These are phyloP conservation scores for Neoaliturus tenellus DNA, from an alignment of 2,888 invertebrate species.

Conservation along the genomic window DNA sequence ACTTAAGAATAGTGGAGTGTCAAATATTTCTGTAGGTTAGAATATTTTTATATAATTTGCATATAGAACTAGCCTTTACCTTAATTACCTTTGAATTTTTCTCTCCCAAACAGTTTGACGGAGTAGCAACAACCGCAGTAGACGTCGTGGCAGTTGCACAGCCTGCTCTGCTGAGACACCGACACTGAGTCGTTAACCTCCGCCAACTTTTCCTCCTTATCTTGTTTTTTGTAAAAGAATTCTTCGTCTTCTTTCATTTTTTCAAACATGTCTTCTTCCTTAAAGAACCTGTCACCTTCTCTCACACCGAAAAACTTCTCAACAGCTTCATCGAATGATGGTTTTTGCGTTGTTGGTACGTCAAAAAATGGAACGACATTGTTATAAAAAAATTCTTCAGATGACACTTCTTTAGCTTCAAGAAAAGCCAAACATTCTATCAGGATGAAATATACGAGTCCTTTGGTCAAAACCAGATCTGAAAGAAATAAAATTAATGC, in stretches of 20 bases:
- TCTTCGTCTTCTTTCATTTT: conserved; percentile 43
- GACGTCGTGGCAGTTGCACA: conserved; percentile 30
- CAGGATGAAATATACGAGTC: neutral
- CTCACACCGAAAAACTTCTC: conserved; percentile 28
- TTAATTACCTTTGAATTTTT: conserved; percentile 29
- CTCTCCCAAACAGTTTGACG: conserved; percentile 22
- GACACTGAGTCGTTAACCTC: neutral
- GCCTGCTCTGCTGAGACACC: conserved; percentile 5
- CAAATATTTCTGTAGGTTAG: too few relatives aligned
- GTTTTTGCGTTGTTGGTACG: conserved; percentile 3
- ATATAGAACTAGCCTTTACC: too few relatives aligned
- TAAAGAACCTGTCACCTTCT: conserved; percentile 34
- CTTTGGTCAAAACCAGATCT: neutral
- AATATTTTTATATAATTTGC: too few relatives aligned
- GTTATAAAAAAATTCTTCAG: conserved; percentile 26
- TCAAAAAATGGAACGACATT: conserved; percentile 32
- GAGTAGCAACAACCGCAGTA: conserved; percentile 39
- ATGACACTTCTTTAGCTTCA: neutral
- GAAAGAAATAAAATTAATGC: neutral
- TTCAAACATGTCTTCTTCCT: conserved; percentile 51
- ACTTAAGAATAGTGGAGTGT: too few relatives aligned
- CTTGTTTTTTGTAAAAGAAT: conserved; percentile 44
- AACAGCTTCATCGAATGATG: conserved; percentile 22
- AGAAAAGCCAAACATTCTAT: neutral
- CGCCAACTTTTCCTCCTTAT: neutral